Evolutionary conservation across 2,888 invertebrate species (phyloP), one percentile per base, ranked within the genome.

Genomic region (Spialia ferax): DNA sequence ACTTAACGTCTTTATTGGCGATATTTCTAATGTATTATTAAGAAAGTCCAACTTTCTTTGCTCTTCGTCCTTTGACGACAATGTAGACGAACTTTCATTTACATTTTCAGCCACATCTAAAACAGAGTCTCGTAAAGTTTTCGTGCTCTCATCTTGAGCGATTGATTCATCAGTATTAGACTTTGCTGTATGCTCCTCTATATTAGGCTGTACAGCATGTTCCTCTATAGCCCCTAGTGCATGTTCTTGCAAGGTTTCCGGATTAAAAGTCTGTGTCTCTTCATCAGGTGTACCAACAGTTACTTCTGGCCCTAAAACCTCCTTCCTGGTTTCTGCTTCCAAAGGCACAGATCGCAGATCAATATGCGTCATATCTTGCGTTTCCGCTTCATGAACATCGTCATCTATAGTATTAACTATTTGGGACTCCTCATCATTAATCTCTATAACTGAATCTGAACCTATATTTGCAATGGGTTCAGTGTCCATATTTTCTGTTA

Each of bases 21-120:
- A 95, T 81, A 96, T 95, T 79, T 95, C 94, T 18, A 93, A 73
- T 8, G 95, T 95, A 70, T 92, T 91, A 74, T 94, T 93, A 15
- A 95, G 78, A 69, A 96, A 94, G 78, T 95, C 95, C 75, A 88
- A 83, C 68, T 94, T 90, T 73, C 92, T 87, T 71, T 89, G 84
- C 32, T 78, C 81, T 29, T 87, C 85, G 45, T 88, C 86, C 77
- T 86, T 86, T 15, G 82, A 84, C 0, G 94, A 93, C 10, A 61
- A 45, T 55, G 42, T 60, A 1, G 94, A 94, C 11, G 86, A 89
- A 55, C 63, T 71, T n/a, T 82, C 74, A 6, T 85, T 81, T n/a
- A 18, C n/a, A 29, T 42, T 52, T 69, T 74, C 64, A 56, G 15
- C 70, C 63, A 11, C 76, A 71, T 63, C 54, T 29, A 26, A n/a